Conservation (phyloP, 2,113 vertebrate genomes). For the Rostratula benghalensis region DNA sequence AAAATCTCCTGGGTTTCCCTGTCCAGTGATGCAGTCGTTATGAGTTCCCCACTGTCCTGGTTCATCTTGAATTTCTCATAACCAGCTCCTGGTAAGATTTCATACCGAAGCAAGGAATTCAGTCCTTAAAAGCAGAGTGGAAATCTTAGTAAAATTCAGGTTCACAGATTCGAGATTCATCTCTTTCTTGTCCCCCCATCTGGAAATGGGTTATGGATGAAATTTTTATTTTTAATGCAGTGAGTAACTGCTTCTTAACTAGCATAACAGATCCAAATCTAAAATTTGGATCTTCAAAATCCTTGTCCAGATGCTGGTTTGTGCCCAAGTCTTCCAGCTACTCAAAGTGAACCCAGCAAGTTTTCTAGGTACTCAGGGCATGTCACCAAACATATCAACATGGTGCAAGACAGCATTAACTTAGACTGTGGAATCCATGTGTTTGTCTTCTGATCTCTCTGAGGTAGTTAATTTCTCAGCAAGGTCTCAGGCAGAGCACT, state of each 20-base stretch:
- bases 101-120: constrained; percentile 86
- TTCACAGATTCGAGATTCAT: neutral
- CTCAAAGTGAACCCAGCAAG: neutral
- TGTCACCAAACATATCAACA: neutral
- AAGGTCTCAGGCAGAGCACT: neutral
- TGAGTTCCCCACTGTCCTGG: constrained; percentile 79
- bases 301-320: neutral
- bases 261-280: neutral
- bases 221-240: neutral
- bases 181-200: neutral
- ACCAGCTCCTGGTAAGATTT: constrained; percentile 84
- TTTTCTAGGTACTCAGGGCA: neutral
- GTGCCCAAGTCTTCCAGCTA: neutral
- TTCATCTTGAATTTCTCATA: constrained; percentile 85
- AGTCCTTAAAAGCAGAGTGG: constrained; percentile 74
- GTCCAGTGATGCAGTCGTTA: constrained; percentile 81
- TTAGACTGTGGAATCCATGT: neutral
- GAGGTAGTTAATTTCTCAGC: neutral
- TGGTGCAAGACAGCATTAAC: neutral
- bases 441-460: neutral
- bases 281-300: neutral
- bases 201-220: neutral
- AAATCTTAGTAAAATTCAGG: neutral
- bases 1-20: constrained; percentile 83
- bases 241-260: neutral